Evolutionary conservation across 2,113 vertebrate genomes (phyloP), one percentile per base, ranked within the genome.

Genomic region (Octodon degus): DNA sequence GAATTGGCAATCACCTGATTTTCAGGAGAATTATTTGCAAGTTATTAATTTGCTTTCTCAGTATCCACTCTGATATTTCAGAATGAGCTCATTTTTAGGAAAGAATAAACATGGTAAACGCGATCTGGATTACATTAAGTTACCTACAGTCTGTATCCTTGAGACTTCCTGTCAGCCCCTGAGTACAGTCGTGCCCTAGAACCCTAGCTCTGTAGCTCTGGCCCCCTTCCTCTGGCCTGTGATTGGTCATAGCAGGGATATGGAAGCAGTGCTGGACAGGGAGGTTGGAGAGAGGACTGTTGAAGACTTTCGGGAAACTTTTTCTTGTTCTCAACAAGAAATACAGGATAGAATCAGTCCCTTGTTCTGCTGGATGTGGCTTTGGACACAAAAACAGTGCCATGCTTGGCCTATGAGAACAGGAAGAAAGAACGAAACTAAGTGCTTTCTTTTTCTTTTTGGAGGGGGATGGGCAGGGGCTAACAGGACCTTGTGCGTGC

Each of bases 31-130:
- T 92, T 82, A 70, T 37, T 43, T 72, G 22, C 25, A 8, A 90
- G 53, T 93, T 89, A 83, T 84, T 95, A 81, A 93, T 90, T 93
- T 89, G 47, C 63, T 96, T 95, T 90, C 82, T 95, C 30, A 80
- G 27, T 65, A 79, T 24, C 12, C 14, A 82, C 14, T 55, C 17
- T 67, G 83, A n/a, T 76, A 88, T 96, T 95, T 95, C 74, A 90
- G 65, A 95, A 85, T 96, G 30, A 37, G 12, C 70, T 60, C 68
- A 11, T 86, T 95, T 74, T 93, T 68, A 88, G 63, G 37, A 77
- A 65, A 91, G 68, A 91, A 90, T 82, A 77, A 40, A 47, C n/a
- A 40, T n/a, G 50, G 50, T 63, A 60, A 37, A 40, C 20, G 30
- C 50, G 19, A 37, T 70, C 27, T 89, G 67, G 55, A 55, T 58